phyloP scores from a whole-genome alignment of 2,888 invertebrate species.

The Allacma fusca region DNA sequence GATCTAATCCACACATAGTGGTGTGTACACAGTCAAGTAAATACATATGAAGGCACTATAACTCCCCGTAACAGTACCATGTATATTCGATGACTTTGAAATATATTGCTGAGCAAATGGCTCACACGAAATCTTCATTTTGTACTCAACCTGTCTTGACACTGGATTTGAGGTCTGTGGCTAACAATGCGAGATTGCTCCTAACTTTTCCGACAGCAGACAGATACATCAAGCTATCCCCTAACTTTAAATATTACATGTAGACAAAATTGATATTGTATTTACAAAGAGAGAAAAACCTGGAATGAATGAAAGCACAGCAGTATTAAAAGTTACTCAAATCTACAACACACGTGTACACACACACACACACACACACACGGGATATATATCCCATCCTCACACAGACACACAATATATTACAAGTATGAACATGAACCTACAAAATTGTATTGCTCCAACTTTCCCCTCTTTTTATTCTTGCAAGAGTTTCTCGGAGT shows the following conservation, averaged over 20 bases:
- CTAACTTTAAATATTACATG: background rate
- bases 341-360: background rate
- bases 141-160: constrained; percentile 6
- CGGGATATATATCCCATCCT: too few relatives aligned
- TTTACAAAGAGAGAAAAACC: background rate
- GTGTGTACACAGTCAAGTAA: background rate
- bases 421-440: too few relatives aligned
- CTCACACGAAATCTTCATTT: background rate
- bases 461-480: constrained; percentile 9
- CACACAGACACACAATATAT: too few relatives aligned
- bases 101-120: background rate
- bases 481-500: background rate
- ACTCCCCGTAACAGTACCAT: background rate
- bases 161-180: constrained; percentile 44
- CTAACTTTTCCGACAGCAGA: constrained; percentile 42
- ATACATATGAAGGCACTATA: background rate
- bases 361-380: too few relatives aligned
- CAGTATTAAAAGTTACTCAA: background rate
- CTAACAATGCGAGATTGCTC: constrained; percentile 22
- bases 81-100: background rate
- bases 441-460: too few relatives aligned
- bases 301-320: too few relatives aligned
- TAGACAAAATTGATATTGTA: constrained; percentile 4
- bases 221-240: constrained; percentile 25
- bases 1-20: constrained; percentile 25